A percentile compares a stretch with the other conserved stretches of the same genome.
Evolutionary conservation across 2,888 invertebrate genomes (phyloP).

Genomic region (Corbicula japonica): DNA sequence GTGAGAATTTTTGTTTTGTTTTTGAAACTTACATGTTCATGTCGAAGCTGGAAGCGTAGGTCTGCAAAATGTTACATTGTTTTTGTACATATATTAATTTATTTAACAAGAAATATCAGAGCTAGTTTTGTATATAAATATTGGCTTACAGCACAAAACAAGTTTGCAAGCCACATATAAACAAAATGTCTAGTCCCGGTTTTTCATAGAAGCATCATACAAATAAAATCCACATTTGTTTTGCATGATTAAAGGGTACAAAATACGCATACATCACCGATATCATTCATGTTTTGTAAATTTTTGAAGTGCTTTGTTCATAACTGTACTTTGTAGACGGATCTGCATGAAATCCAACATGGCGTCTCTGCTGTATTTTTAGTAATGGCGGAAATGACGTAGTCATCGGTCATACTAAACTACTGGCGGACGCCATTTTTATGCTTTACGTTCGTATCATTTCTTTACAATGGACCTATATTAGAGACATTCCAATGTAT

Average conservation of each 20-base stretch:
- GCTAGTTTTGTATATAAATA: slow-evolving; percentile 32
- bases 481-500: slow-evolving; percentile 56
- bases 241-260: slow-evolving; percentile 30
- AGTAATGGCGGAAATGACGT: slow-evolving; percentile 29
- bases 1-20: slow-evolving; percentile 22
- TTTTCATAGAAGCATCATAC: slow-evolving; percentile 22
- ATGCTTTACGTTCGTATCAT: slow-evolving; percentile 27
- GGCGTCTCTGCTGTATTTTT: slow-evolving; percentile 18
- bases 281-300: slow-evolving; percentile 23
- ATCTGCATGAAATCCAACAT: slow-evolving; percentile 73
- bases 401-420: slow-evolving; percentile 25
- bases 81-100: slow-evolving; percentile 62
- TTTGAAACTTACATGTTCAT: slow-evolving; percentile 31
- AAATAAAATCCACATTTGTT: slow-evolving; percentile 7
- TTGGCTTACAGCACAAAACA: slow-evolving; percentile 51
- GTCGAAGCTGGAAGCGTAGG: background rate
- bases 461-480: slow-evolving; percentile 51
- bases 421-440: slow-evolving; percentile 32
- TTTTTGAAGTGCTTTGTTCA: slow-evolving; percentile 36
- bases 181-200: slow-evolving; percentile 64
- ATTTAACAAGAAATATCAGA: slow-evolving; percentile 40
- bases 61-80: slow-evolving; percentile 6
- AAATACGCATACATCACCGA: slow-evolving; percentile 29
- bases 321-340: slow-evolving; percentile 46
- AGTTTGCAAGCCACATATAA: slow-evolving; percentile 43